phyloP scores from a whole-genome alignment of 2,797 vertebrate genomes.

The Gila robusta region DNA sequence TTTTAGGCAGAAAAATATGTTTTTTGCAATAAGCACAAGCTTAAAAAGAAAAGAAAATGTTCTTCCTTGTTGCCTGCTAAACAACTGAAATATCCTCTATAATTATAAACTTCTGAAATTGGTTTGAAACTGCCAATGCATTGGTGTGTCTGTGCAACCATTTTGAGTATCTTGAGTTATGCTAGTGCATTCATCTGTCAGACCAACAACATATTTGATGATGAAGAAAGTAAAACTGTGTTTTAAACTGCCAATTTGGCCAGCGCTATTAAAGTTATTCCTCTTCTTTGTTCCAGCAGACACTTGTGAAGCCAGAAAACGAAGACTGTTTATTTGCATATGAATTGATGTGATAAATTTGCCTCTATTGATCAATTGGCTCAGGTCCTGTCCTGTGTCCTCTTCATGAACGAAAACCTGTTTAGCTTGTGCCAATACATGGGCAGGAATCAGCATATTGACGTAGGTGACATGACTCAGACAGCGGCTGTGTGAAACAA shows the following conservation, averaged over 20 bases:
- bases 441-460: neutral
- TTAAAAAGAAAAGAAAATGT: neutral
- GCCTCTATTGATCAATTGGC: conserved; percentile 66
- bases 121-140: conserved; percentile 2
- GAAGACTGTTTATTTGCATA: conserved; percentile 69
- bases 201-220: neutral
- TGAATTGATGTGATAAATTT: conserved; percentile 69
- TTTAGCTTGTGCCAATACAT: conserved; percentile 25
- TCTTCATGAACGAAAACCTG: conserved; percentile 1
- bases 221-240: neutral
- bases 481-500: conserved; percentile 16
- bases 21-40: conserved; percentile 13
- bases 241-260: conserved; percentile 14
- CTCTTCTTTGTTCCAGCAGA: conserved; percentile 3
- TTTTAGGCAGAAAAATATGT: conserved; percentile 28
- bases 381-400: conserved; percentile 42
- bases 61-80: neutral
- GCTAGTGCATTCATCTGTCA: conserved; percentile 4
- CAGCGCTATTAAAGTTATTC: neutral
- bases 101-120: conserved; percentile 36
- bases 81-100: conserved; percentile 14
- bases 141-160: neutral
- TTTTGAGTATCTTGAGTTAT: conserved; percentile 12
- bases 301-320: conserved; percentile 27
- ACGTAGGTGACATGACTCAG: conserved; percentile 16